Evolutionary conservation across 1,140 invertebrate genomes (phyloP), one percentile per base, ranked within the genome.

Genomic region (Drosophila persimilis): DNA sequence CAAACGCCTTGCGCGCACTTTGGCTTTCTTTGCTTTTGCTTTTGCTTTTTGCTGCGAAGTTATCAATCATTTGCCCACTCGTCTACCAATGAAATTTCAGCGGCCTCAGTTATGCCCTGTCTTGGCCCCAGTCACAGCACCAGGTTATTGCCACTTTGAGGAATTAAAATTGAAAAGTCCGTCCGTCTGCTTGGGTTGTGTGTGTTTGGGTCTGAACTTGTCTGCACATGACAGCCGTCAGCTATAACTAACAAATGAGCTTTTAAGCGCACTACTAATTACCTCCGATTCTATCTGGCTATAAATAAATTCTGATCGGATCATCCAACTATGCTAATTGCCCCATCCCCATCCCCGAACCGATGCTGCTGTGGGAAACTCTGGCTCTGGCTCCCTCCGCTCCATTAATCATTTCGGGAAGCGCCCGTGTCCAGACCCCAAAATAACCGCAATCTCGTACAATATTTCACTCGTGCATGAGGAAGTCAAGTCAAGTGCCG

Each of bases 141-240:
- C 63, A 74, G 81, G 81, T 85, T 85, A 81, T 81, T 85, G 81
- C 73, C 81, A 86, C 78, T 85, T 85, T 85, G 77, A 85, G 80
- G 80, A 85, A 81, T 85, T 85, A 64, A 83, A 81, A 67, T 59
- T 55, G 46, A 57, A n/a, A 24, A 59, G 17, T 31, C 24, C 35
- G 35, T 39, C 11, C 11, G 11, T 11, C 3, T 39, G 31, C 20
- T 57, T 57, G 41, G 13, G 29, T 61, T 50, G 22, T 50, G 50
- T 74, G 66, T 64, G 24, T 57, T 13, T 81, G 73, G 52, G 69
- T 62, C 54, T 45, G 29, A 77, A 77, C 65, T 81, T 85, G 81
- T 86, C 81, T 52, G 55, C 81, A 86, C 60, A 64, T 76, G 76
- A 80, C 53, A 75, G 73, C 63, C 47, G 57, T 52, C 55, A 52